Conservation (phyloP, 2,113 vertebrate species). For the Heterocephalus glaber region DNA sequence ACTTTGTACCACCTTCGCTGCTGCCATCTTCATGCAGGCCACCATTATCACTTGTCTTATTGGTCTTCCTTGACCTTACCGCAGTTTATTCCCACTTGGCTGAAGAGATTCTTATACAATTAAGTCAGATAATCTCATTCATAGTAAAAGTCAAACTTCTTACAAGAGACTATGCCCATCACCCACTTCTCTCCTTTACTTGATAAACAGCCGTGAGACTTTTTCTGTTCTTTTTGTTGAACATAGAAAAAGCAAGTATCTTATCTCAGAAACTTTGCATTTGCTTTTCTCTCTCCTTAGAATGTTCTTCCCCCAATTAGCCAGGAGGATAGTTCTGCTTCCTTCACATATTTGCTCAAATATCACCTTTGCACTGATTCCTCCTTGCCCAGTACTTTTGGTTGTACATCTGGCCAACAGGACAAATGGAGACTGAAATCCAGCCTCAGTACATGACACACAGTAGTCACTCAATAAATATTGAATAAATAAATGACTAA, state of each 20-base stretch:
- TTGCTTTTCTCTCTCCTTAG: background rate
- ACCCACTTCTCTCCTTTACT: background rate
- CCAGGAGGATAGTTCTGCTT: background rate
- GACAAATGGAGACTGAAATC: background rate
- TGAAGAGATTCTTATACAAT: background rate
- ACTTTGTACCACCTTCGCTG: background rate
- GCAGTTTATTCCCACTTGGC: background rate
- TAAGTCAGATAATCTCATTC: background rate
- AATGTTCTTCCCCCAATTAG: background rate
- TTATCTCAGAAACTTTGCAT: background rate
- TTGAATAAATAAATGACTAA: slow-evolving; percentile 7
- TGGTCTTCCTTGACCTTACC: background rate
- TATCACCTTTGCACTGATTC: background rate
- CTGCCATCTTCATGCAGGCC: background rate
- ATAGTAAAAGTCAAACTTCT: background rate
- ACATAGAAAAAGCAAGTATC: background rate
- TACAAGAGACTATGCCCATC: background rate
- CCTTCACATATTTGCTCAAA: background rate
- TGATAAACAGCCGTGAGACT: background rate
- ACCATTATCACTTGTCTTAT: background rate
- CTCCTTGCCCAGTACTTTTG: background rate
- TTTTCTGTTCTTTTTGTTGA: background rate
- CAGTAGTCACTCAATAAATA: background rate
- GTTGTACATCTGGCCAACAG: background rate
- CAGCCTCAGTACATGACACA: background rate